phyloP scores from a whole-genome alignment of 2,888 invertebrate species.

The Phortica okadai region DNA sequence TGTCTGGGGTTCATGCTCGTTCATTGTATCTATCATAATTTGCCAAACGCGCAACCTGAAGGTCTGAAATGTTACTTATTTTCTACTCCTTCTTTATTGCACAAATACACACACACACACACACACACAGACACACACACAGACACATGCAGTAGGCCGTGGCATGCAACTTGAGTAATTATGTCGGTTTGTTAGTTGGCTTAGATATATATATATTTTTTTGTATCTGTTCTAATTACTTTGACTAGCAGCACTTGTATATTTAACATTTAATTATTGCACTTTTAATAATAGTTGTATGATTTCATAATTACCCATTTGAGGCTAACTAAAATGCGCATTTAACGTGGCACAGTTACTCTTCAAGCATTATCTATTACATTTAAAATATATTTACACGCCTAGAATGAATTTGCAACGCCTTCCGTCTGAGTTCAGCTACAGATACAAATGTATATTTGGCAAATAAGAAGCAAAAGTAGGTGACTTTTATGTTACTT shows the following conservation, averaged over 20 bases:
- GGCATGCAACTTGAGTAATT: constrained; percentile 30
- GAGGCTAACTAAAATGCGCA: neutral
- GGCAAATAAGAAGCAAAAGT: neutral
- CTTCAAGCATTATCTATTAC: no score
- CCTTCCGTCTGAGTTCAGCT: no score
- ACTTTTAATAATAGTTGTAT: constrained; percentile 64
- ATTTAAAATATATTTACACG: no score
- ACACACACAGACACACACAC: neutral
- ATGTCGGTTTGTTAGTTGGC: constrained; percentile 30
- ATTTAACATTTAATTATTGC: constrained; percentile 70
- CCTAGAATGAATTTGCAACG: no score
- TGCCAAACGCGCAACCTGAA: neutral
- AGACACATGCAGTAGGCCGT: constrained; percentile 2
- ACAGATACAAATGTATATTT: no score
- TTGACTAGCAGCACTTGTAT: constrained; percentile 65
- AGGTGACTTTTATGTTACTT: constrained; percentile 16
- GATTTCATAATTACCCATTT: neutral
- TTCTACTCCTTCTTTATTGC: neutral
- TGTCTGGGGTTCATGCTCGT: constrained; percentile 39
- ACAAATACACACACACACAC: neutral
- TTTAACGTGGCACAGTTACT: neutral
- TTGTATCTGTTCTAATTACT: constrained; percentile 63
- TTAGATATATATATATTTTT: neutral
- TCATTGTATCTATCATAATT: constrained; percentile 32
- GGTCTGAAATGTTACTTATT: neutral